Percentiles rank a stretch among this genome's conserved stretches.
phyloP scores from a whole-genome alignment of 2,888 invertebrate genomes.

The Ichneumoninae sp. region DNA sequence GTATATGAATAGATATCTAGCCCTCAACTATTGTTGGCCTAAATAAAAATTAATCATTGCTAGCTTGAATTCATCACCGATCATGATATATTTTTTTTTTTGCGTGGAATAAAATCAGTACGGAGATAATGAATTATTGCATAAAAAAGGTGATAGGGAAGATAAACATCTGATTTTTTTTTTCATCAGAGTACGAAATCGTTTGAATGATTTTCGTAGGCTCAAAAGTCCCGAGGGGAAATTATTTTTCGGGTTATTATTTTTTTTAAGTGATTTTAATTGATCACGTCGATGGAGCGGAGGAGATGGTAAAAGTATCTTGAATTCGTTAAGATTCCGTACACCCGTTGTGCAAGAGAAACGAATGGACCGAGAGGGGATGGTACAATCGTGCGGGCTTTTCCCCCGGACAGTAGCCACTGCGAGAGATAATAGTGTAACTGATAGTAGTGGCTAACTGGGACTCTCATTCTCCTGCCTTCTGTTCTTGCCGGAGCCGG shows the following conservation, averaged over 20 bases:
- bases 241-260: not conserved
- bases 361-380: conserved; percentile 57
- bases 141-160: too few species aligned
- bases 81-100: not conserved
- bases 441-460: conserved; percentile 83
- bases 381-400: conserved; percentile 69
- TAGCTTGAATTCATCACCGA: not conserved
- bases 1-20: too few species aligned
- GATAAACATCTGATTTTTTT: too few species aligned
- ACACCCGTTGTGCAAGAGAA: conserved; percentile 62
- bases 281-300: not conserved
- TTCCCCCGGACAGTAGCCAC: conserved; percentile 73
- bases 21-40: too few species aligned
- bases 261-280: not conserved
- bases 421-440: conserved; percentile 82
- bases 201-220: not conserved
- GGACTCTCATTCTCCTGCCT: conserved; percentile 71
- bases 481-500: conserved; percentile 47
- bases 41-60: too few species aligned
- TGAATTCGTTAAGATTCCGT: conserved; percentile 14
- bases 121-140: not conserved
- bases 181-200: too few species aligned
- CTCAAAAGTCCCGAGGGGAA: not conserved
- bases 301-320: not conserved
- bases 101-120: not conserved